phyloP scores from a whole-genome alignment of 2,797 vertebrate species.

The Selene dorsalis region DNA sequence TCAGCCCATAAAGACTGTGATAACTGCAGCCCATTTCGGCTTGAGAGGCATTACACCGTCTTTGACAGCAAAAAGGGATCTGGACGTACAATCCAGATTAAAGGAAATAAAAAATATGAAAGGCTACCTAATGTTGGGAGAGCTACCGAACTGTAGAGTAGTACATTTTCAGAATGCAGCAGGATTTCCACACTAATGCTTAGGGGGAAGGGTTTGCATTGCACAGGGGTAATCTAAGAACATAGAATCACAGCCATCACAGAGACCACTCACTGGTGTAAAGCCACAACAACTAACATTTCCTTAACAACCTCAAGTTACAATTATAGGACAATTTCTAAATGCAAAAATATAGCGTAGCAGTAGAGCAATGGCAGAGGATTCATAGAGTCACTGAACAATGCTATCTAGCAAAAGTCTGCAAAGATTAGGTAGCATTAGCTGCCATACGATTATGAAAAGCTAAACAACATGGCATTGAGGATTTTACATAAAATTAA shows the following conservation, averaged over 20 bases:
- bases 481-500: background rate
- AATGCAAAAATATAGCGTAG: background rate
- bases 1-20: slow-evolving; percentile 74
- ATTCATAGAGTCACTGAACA: background rate
- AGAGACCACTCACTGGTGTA: slow-evolving; percentile 25
- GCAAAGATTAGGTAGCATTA: background rate
- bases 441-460: background rate
- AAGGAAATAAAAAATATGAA: slow-evolving; percentile 30
- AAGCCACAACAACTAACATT: background rate
- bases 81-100: slow-evolving; percentile 72
- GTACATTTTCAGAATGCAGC: slow-evolving; percentile 34
- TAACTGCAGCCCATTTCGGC: slow-evolving; percentile 70
- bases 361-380: background rate
- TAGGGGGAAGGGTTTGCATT: slow-evolving; percentile 26
- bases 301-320: background rate
- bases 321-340: slow-evolving; percentile 13
- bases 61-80: slow-evolving; percentile 58
- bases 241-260: slow-evolving; percentile 23
- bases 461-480: background rate
- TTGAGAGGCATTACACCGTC: slow-evolving; percentile 71
- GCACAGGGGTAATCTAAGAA: slow-evolving; percentile 42
- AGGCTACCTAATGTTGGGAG: slow-evolving; percentile 50
- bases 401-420: background rate
- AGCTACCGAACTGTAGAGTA: slow-evolving; percentile 62
- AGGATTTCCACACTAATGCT: slow-evolving; percentile 53